Percentiles rank a stretch among this genome's conserved stretches.
phyloP scores from a whole-genome alignment of 2,113 vertebrate genomes.

The Tapirus terrestris region DNA sequence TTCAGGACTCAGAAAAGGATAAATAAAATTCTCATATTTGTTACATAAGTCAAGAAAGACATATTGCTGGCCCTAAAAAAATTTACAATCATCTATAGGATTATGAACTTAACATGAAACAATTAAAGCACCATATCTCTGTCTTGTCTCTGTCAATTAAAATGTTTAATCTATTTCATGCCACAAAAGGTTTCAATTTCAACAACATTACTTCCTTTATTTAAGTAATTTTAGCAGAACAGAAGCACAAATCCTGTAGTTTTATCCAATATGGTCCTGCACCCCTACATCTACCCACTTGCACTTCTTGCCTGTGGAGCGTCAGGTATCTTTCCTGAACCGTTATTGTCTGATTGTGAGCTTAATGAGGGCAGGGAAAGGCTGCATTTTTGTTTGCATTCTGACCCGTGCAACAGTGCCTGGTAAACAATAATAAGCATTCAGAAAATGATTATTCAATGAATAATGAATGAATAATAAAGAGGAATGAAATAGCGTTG shows the following conservation, averaged over 20 bases:
- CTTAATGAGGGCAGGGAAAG: neutral
- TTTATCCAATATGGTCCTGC: neutral
- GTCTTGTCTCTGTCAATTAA: neutral
- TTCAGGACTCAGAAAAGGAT: slow-evolving; percentile 20
- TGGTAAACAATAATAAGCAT: neutral
- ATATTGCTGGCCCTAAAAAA: neutral
- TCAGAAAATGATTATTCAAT: slow-evolving; percentile 37
- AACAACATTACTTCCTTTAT: neutral
- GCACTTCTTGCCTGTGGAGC: neutral
- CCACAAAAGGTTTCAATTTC: neutral
- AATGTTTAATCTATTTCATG: neutral
- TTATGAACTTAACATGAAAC: neutral
- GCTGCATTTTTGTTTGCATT: neutral
- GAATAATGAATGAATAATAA: neutral
- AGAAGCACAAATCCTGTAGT: neutral
- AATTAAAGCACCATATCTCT: neutral
- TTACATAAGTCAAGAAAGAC: slow-evolving; percentile 18
- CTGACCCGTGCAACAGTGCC: neutral
- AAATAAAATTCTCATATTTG: slow-evolving; percentile 33
- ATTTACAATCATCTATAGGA: neutral
- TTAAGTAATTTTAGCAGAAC: neutral
- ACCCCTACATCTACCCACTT: neutral
- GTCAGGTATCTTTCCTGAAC: neutral
- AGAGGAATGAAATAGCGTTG: neutral
- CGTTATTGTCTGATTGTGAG: neutral